Evolutionary conservation across 2,113 vertebrate genomes (phyloP), one percentile per base, ranked within the genome.

Genomic region (Pomatostomus ruficeps): DNA sequence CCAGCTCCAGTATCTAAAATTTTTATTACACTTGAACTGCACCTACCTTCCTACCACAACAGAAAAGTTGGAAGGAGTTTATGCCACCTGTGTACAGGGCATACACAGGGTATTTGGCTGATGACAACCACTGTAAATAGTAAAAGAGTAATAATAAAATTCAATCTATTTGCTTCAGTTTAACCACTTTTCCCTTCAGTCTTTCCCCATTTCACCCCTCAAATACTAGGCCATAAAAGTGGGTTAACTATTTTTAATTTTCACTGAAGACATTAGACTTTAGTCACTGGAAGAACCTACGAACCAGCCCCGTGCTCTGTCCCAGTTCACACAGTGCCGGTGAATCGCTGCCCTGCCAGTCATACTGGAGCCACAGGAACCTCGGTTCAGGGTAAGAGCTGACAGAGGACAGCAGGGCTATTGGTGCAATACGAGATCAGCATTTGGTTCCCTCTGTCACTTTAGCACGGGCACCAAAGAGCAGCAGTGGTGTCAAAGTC

Each of bases 271-370:
- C 40, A 45, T 76, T 90, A 86, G 80, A 91, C 79, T 95, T 80
- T 73, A 86, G 93, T 83, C 95, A 81, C 67, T 80, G 55, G 93
- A 86, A 96, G 89, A 97, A 85, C 82, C 19, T 28, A 75, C 18
- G 79, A 94, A 84, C 78, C 79, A 72, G n/a, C 72, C 65, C 91
- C 51, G 75, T 16, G 59, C 93, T 95, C 95, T 95, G 85, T 66
- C 88, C 89, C 35, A 97, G 96, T 96, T 98, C 97, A 96, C 98
- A 97, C 95, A 93, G 97, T 96, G 96, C 96, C 97, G 97, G 70
- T 90, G 97, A 97, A 97, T 97, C 96, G 94, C 97, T 97, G 95
- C 84, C 70, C 26, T 93, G 78, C 70, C 24, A 23, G 85, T 31
- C 93, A 85, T 80, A 81, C 63, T 96, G 96, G 45, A 76, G 81